Percentiles rank a stretch among this genome's conserved stretches.
phyloP scores from a whole-genome alignment of 2,797 vertebrate species.

The Euthynnus affinis region DNA sequence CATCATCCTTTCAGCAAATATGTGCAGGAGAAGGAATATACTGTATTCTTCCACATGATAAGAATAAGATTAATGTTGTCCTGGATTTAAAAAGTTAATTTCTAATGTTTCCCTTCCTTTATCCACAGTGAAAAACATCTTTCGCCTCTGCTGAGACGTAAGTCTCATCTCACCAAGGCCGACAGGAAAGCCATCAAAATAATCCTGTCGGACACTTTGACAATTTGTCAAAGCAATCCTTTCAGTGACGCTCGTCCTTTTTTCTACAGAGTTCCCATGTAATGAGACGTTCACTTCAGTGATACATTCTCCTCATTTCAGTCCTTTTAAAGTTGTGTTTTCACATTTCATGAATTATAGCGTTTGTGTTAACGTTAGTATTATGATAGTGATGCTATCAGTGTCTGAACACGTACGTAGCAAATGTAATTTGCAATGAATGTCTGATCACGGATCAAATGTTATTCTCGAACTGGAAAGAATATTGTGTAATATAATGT shows the following conservation, averaged over 20 bases:
- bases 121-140: constrained; percentile 70
- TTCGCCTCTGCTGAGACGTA: constrained; percentile 73
- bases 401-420: too few species aligned
- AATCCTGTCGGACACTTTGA: constrained; percentile 63
- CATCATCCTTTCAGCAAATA: too few species aligned
- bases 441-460: too few species aligned
- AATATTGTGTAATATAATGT: too few species aligned
- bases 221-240: accelerated
- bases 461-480: too few species aligned
- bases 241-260: constrained; percentile 67
- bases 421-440: too few species aligned
- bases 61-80: too few species aligned
- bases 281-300: not conserved
- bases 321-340: not conserved
- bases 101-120: not conserved
- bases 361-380: too few species aligned
- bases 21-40: too few species aligned
- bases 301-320: not conserved
- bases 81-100: not conserved
- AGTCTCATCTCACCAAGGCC: constrained; percentile 59
- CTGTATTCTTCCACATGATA: too few species aligned
- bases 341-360: not conserved
- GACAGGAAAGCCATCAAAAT: constrained; percentile 58
- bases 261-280: constrained; percentile 71
- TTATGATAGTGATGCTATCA: too few species aligned